Conservation (phyloP, 1,140 invertebrate species). For the Thaumetopoea pityocampa region DNA sequence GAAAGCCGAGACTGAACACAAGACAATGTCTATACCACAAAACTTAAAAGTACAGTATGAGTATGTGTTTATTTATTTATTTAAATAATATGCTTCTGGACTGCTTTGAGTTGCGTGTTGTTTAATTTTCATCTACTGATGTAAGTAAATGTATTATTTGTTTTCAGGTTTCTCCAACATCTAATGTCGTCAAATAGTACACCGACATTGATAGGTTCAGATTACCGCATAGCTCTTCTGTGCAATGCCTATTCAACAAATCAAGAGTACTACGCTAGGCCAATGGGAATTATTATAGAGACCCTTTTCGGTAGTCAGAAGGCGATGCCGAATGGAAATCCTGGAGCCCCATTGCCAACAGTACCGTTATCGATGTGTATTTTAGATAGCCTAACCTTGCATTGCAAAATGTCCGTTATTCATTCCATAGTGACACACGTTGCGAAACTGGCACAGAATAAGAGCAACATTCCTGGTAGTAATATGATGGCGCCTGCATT, state of each 20-base stretch:
- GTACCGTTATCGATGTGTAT: slow-evolving; percentile 94
- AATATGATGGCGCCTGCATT: slow-evolving; percentile 89
- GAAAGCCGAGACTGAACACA: slow-evolving; percentile 91
- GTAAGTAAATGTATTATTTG: background rate
- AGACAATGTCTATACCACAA: slow-evolving; percentile 88
- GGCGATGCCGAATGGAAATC: slow-evolving; percentile 73
- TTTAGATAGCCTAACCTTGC: slow-evolving; percentile 95
- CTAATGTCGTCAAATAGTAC: slow-evolving; percentile 83
- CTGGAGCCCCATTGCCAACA: slow-evolving; percentile 78
- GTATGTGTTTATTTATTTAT: slow-evolving; percentile 65
- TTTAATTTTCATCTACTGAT: slow-evolving; percentile 4
- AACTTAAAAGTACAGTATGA: slow-evolving; percentile 91
- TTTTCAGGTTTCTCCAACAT: slow-evolving; percentile 84
- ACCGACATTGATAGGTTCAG: slow-evolving; percentile 82
- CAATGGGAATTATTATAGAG: slow-evolving; percentile 93
- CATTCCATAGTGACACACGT: slow-evolving; percentile 94
- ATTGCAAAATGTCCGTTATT: slow-evolving; percentile 98
- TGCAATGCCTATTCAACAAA: slow-evolving; percentile 97
- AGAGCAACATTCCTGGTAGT: slow-evolving; percentile 81
- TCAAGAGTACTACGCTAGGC: slow-evolving; percentile 88
- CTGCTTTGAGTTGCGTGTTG: too few relatives aligned
- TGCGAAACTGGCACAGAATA: slow-evolving; percentile 91
- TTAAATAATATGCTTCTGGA: too few relatives aligned
- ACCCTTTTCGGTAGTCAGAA: slow-evolving; percentile 88
- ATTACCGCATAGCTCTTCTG: slow-evolving; percentile 92